Percentiles rank a stretch among this genome's conserved stretches.
These are phyloP conservation scores for Drosophila seclusa DNA, from an alignment of 2,888 invertebrate genomes.

Conservation along the genomic window DNA sequence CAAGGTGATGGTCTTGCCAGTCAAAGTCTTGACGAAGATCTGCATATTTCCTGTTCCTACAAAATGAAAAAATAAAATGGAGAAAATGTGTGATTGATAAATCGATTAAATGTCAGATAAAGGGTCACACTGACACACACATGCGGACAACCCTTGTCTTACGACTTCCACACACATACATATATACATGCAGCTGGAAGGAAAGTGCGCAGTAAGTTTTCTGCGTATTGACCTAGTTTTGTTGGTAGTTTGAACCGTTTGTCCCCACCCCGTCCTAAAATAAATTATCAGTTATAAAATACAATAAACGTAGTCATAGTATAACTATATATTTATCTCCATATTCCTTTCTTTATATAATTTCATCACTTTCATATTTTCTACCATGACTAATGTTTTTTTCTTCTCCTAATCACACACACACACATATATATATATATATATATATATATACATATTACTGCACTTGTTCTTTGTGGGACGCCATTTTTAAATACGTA, in stretches of 20 bases:
- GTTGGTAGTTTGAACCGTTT: slow-evolving; percentile 12
- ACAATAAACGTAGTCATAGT: not conserved
- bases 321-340: not conserved
- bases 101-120: slow-evolving; percentile 10
- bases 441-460: not conserved
- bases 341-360: not conserved
- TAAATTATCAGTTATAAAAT: not conserved
- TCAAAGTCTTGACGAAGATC: slow-evolving; percentile 44
- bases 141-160: not conserved
- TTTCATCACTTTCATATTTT: slow-evolving; percentile 29
- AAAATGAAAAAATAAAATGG: not conserved
- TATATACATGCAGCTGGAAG: not conserved
- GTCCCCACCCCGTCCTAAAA: not conserved
- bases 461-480: slow-evolving; percentile 41
- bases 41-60: slow-evolving; percentile 50
- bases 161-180: not conserved
- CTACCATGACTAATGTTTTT: slow-evolving; percentile 35
- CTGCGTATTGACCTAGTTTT: slow-evolving; percentile 53
- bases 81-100: slow-evolving; percentile 8
- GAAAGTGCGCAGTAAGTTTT: slow-evolving; percentile 49
- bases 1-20: slow-evolving; percentile 53
- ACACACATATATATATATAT: not conserved
- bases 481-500: slow-evolving; percentile 48
- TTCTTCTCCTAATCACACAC: slow-evolving; percentile 10
- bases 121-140: not conserved